Evolutionary conservation across 1,140 invertebrate species (phyloP).

Genomic region (Akabosia matsudoensis): DNA sequence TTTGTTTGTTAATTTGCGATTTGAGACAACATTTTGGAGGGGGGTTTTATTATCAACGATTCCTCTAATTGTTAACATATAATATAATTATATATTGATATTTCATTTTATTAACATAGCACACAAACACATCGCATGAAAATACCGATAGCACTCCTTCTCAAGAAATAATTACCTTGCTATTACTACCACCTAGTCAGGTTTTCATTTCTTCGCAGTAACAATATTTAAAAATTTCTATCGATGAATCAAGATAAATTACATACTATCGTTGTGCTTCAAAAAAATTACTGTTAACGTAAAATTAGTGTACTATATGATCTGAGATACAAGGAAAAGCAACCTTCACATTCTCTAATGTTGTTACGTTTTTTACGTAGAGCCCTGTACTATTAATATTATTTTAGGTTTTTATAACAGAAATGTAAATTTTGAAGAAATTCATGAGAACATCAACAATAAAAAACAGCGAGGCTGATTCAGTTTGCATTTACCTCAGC

Average conservation of each 20-base stretch:
- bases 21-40: too few species aligned
- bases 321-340: slow-evolving; percentile 14
- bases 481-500: too few species aligned
- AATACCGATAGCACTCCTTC: neutral
- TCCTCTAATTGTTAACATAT: neutral
- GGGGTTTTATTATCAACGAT: neutral
- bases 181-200: neutral
- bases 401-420: too few species aligned
- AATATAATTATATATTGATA: neutral
- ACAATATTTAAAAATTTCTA: neutral
- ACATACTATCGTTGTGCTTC: neutral
- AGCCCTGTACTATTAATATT: too few species aligned
- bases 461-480: too few species aligned
- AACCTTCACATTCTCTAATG: too few species aligned
- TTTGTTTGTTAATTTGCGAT: too few species aligned
- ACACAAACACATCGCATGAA: slow-evolving; percentile 16
- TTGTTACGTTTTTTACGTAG: too few species aligned
- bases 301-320: neutral
- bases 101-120: neutral
- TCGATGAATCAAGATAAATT: neutral
- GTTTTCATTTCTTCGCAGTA: neutral
- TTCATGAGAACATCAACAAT: too few species aligned
- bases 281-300: neutral
- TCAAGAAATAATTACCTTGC: neutral
- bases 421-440: too few species aligned